Evolutionary conservation across 1,140 invertebrate species (phyloP).

Genomic region (Ephestia elutella): DNA sequence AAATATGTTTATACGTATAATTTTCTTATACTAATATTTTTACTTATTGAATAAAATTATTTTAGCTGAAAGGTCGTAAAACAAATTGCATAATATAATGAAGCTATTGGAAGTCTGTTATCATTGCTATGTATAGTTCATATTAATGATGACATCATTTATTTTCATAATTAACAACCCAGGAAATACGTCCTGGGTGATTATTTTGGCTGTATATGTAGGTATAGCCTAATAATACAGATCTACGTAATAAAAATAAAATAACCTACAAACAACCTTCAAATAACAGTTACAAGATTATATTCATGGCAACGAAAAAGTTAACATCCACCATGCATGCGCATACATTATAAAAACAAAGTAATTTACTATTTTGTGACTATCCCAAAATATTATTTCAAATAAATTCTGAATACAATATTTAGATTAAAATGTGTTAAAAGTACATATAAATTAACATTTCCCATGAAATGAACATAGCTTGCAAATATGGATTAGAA

Average conservation of each 20-base stretch:
- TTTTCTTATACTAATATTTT: conserved; percentile 16
- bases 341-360: background rate
- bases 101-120: background rate
- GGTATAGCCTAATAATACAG: background rate
- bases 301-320: background rate
- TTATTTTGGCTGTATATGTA: background rate
- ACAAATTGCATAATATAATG: background rate
- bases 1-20: conserved; percentile 16
- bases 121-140: background rate
- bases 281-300: background rate
- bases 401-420: too few relatives aligned
- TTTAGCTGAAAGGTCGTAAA: background rate
- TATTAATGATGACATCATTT: background rate
- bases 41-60: conserved; percentile 7
- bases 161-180: background rate
- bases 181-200: background rate
- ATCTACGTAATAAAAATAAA: background rate
- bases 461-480: too few relatives aligned
- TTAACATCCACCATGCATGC: background rate
- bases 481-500: too few relatives aligned
- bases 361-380: background rate
- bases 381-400: background rate
- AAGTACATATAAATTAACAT: too few relatives aligned
- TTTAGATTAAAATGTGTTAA: too few relatives aligned
- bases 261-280: background rate